These are phyloP conservation scores for Ornithoptera priamus DNA, from an alignment of 2,888 invertebrate genomes.

Conservation along the genomic window DNA sequence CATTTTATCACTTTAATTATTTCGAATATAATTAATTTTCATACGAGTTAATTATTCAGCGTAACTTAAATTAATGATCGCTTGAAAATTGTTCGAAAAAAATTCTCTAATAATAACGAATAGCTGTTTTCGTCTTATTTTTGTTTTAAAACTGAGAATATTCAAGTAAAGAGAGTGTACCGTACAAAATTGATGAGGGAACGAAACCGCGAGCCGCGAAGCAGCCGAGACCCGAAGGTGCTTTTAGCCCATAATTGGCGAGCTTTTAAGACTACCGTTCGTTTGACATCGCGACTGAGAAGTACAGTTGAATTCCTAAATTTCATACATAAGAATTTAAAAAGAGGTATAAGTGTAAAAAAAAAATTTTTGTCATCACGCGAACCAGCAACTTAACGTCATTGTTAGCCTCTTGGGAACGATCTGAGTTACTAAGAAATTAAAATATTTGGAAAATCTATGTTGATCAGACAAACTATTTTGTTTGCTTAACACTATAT, in stretches of 20 bases:
- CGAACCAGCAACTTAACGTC: too few relatives aligned
- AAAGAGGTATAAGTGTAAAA: neutral
- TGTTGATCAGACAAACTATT: too few relatives aligned
- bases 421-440: too few relatives aligned
- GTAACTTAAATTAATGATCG: too few relatives aligned
- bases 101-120: conserved; percentile 17
- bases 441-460: too few relatives aligned
- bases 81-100: too few relatives aligned
- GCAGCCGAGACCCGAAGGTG: conserved; percentile 71
- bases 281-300: conserved; percentile 60
- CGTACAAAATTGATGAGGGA: conserved; percentile 78
- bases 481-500: too few relatives aligned
- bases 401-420: too few relatives aligned
- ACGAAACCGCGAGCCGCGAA: conserved; percentile 63
- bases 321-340: neutral
- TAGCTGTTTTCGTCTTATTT: conserved; percentile 28
- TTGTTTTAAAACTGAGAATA: conserved; percentile 40
- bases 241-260: conserved; percentile 80
- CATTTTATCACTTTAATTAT: too few relatives aligned
- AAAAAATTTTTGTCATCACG: too few relatives aligned
- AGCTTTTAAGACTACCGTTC: conserved; percentile 80
- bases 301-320: conserved; percentile 42
- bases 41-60: too few relatives aligned
- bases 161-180: conserved; percentile 62
- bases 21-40: too few relatives aligned